Evolutionary conservation across 2,888 invertebrate genomes (phyloP).

Genomic region (Helleia helle): DNA sequence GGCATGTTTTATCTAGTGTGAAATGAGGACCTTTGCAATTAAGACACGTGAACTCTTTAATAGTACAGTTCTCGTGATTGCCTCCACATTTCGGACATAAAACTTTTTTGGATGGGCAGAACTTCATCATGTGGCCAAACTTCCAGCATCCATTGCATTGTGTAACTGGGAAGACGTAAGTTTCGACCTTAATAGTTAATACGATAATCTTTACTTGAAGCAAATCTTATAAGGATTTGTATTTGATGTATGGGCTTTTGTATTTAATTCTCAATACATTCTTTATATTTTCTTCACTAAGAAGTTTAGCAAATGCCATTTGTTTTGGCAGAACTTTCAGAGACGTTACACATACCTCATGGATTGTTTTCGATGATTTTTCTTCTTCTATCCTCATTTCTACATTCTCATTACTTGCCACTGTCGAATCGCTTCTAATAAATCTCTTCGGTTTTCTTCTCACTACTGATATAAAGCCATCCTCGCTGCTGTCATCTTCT

Average conservation of each 20-base stretch:
- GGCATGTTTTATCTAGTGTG: slow-evolving; percentile 20
- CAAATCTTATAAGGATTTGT: slow-evolving; percentile 15
- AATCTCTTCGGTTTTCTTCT: no score
- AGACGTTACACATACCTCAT: no score
- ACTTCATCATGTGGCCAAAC: slow-evolving; percentile 11
- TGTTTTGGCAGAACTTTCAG: slow-evolving; percentile 19
- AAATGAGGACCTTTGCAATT: slow-evolving; percentile 22
- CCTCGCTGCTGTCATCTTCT: no score
- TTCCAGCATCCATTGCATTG: slow-evolving; percentile 23
- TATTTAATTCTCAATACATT: slow-evolving; percentile 18
- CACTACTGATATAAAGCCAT: no score
- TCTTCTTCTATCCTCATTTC: no score
- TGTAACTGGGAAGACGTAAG: slow-evolving; percentile 20
- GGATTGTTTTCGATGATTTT: no score
- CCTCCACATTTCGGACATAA: slow-evolving; percentile 20
- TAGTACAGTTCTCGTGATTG: slow-evolving; percentile 20
- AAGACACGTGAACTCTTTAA: slow-evolving; percentile 13
- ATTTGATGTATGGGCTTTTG: slow-evolving; percentile 17
- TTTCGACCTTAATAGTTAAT: slow-evolving; percentile 19
- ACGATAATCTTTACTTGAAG: not conserved
- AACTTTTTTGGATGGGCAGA: slow-evolving; percentile 15
- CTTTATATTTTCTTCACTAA: slow-evolving; percentile 16
- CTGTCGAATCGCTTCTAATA: no score
- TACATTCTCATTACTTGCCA: no score
- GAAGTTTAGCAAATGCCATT: slow-evolving; percentile 20